These are phyloP conservation scores for Sclerurus mexicanus DNA, from an alignment of 2,113 vertebrate species.

Conservation along the genomic window DNA sequence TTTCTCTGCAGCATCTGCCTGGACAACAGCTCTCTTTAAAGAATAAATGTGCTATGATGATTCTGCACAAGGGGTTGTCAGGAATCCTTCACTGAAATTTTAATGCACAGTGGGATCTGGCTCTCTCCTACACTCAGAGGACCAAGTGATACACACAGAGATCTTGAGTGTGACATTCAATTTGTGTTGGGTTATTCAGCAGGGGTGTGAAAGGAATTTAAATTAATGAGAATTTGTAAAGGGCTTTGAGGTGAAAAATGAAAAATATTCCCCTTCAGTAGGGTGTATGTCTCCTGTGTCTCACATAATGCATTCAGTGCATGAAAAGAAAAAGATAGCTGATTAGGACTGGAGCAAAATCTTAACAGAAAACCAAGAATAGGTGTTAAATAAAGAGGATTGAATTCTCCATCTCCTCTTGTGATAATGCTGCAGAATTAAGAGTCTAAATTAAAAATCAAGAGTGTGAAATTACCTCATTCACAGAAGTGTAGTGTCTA, in stretches of 20 bases:
- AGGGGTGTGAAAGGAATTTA: constrained; percentile 20
- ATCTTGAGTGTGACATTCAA: neutral
- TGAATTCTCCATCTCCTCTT: neutral
- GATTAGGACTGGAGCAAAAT: neutral
- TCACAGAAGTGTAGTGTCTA: neutral
- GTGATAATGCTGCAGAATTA: neutral
- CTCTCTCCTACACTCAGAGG: neutral
- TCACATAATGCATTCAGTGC: neutral
- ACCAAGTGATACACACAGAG: neutral
- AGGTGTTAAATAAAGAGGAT: neutral
- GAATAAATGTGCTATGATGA: neutral
- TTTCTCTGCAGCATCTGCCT: neutral
- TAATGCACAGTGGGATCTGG: constrained; percentile 31
- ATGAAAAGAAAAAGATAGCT: neutral
- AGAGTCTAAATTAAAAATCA: neutral
- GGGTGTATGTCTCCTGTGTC: neutral
- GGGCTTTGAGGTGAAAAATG: constrained; percentile 36
- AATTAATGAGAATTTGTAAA: constrained; percentile 30
- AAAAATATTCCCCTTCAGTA: constrained; percentile 1
- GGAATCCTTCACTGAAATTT: neutral
- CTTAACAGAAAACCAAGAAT: neutral
- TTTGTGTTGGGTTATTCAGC: constrained; percentile 22
- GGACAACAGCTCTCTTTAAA: neutral
- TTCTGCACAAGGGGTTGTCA: constrained; percentile 2
- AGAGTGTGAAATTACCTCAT: neutral